Conservation (phyloP, 1,140 invertebrate species). For the Camponotus vicinus region DNA sequence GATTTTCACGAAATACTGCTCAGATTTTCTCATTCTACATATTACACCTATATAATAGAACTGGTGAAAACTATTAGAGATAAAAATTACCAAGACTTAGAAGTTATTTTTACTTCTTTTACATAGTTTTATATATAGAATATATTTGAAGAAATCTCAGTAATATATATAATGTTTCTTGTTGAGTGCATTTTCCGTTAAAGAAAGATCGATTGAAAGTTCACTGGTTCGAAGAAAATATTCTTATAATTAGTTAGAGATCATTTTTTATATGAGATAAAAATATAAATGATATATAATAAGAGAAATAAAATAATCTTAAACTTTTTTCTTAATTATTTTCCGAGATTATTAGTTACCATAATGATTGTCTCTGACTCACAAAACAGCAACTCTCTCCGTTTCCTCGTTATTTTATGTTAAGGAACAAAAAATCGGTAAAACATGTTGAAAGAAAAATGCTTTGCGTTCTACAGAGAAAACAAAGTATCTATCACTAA, state of each 20-base stretch:
- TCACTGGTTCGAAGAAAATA: too few species aligned
- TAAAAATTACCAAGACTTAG: not conserved
- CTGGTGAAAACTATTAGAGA: not conserved
- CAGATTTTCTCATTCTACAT: not conserved
- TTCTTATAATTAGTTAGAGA: too few species aligned
- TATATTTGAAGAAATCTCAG: not conserved
- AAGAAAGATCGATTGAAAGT: not conserved
- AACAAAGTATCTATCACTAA: slow-evolving; percentile 3
- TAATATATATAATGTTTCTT: not conserved
- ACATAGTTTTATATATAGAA: not conserved
- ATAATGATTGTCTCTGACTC: not conserved
- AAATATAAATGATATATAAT: not conserved
- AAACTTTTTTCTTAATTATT: slow-evolving; percentile 6
- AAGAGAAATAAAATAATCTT: not conserved
- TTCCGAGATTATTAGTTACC: not conserved
- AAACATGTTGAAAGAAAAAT: slow-evolving; percentile 29
- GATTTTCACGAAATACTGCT: not conserved
- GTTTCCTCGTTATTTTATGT: not conserved
- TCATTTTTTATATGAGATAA: too few species aligned
- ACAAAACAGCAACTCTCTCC: not conserved
- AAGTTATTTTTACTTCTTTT: not conserved
- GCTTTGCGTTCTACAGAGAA: slow-evolving; percentile 6
- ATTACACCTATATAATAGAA: not conserved
- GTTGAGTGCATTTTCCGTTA: not conserved
- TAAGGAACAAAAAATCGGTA: slow-evolving; percentile 26